These are phyloP conservation scores for Steinernema hermaphroditum DNA, from an alignment of 2,888 invertebrate species.

Conservation along the genomic window DNA sequence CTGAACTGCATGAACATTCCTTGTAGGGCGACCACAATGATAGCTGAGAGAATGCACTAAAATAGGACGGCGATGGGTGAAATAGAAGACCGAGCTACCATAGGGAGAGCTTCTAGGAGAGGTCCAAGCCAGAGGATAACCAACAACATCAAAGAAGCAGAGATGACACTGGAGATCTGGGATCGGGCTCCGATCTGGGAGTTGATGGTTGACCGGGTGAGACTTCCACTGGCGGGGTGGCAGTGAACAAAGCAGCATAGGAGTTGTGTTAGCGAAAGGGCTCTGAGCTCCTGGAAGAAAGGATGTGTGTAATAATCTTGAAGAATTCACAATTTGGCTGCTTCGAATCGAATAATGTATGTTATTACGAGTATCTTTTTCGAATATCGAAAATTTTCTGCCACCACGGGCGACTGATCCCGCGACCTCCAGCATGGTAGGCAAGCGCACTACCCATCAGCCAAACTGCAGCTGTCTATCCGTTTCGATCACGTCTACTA, in stretches of 20 bases:
- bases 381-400: too few relatives aligned
- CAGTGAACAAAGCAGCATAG: constrained; percentile 72
- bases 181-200: constrained; percentile 33
- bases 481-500: too few relatives aligned
- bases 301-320: too few relatives aligned
- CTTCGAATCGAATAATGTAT: too few relatives aligned
- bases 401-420: too few relatives aligned
- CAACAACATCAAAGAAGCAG: constrained; percentile 76
- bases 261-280: constrained; percentile 72
- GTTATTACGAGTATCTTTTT: too few relatives aligned
- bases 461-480: too few relatives aligned
- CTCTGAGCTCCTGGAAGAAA: constrained; percentile 53
- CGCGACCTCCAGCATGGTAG: too few relatives aligned
- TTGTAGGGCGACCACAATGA: constrained; percentile 68
- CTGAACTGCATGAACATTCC: constrained; percentile 73
- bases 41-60: constrained; percentile 66
- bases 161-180: constrained; percentile 77
- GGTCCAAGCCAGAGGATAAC: constrained; percentile 85
- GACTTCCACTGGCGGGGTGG: constrained; percentile 68
- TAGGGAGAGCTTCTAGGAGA: constrained; percentile 81
- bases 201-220: constrained; percentile 73
- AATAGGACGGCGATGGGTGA: not conserved
- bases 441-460: too few relatives aligned
- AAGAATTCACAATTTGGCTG: too few relatives aligned
- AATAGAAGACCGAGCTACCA: constrained; percentile 68